Conservation (phyloP, 1,140 invertebrate genomes). For the Eriosoma lanigerum region DNA sequence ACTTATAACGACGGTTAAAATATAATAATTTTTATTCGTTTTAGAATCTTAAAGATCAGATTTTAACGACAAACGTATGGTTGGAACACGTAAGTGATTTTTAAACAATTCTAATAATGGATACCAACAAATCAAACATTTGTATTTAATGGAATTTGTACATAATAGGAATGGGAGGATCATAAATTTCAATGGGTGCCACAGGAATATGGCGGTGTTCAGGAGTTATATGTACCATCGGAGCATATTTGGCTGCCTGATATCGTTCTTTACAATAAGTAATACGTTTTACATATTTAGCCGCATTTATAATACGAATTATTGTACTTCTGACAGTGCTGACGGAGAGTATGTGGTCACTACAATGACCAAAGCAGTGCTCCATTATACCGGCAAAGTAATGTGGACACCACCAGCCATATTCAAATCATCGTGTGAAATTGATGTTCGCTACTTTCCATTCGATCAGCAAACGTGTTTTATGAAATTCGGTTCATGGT, state of each 20-base stretch:
- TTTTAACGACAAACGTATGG: conserved; percentile 95
- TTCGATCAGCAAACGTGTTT: conserved; percentile 96
- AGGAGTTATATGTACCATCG: conserved; percentile 86
- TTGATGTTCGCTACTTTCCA: conserved; percentile 93
- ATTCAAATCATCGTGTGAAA: conserved; percentile 97
- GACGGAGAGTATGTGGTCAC: conserved; percentile 98
- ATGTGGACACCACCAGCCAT: conserved; percentile 93
- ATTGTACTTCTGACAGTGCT: conserved; percentile 81
- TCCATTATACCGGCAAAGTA: conserved; percentile 85
- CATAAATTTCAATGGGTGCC: conserved; percentile 97
- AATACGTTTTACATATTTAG: too few species aligned
- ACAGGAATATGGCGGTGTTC: conserved; percentile 90
- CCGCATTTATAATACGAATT: too few species aligned
- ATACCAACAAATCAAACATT: not conserved
- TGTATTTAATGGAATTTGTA: too few species aligned
- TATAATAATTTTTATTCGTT: conserved; percentile 58
- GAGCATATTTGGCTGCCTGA: conserved; percentile 95
- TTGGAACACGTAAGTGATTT: conserved; percentile 81
- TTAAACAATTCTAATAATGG: not conserved
- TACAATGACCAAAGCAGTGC: conserved; percentile 95
- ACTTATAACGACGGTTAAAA: too few species aligned
- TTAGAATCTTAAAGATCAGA: conserved; percentile 95
- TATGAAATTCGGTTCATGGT: conserved; percentile 98
- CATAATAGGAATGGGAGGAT: conserved; percentile 87
- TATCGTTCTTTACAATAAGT: conserved; percentile 92